A percentile compares a stretch with the other conserved stretches of the same genome.
phyloP scores from a whole-genome alignment of 2,888 invertebrate species.

The Prosapia bicincta region DNA sequence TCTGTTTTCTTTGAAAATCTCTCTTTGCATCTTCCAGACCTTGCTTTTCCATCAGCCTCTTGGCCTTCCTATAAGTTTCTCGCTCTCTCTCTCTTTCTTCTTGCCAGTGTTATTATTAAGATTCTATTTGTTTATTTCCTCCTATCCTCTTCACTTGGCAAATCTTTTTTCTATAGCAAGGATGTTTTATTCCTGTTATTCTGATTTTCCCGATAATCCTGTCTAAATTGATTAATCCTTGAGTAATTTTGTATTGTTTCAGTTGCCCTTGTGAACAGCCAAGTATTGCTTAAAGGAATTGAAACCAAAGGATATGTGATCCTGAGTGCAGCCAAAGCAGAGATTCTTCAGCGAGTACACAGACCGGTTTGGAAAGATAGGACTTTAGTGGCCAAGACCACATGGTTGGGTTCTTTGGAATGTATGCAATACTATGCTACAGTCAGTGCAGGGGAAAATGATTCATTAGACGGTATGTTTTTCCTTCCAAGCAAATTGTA shows the following conservation, averaged over 20 bases:
- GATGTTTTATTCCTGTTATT: not conserved
- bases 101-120: no score
- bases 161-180: not conserved
- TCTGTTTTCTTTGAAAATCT: no score
- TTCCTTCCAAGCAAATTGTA: no score
- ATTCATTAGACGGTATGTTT: conserved; percentile 60
- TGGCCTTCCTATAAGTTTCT: no score
- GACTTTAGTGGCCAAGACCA: conserved; percentile 86
- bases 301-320: conserved; percentile 98
- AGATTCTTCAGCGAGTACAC: conserved; percentile 85
- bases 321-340: conserved; percentile 93
- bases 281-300: conserved; percentile 91
- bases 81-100: no score
- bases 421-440: conserved; percentile 99
- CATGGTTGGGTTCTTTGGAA: conserved; percentile 92
- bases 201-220: not conserved
- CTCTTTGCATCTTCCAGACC: no score
- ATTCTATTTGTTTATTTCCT: no score
- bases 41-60: no score
- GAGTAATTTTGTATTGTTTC: conserved; percentile 39
- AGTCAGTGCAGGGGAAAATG: conserved; percentile 76
- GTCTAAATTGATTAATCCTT: not conserved
- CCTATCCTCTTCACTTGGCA: no score
- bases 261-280: conserved; percentile 90
- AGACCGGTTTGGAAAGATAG: conserved; percentile 85